These are phyloP conservation scores for Thamnophis elegans DNA, from an alignment of 2,797 vertebrate species.

Conservation along the genomic window DNA sequence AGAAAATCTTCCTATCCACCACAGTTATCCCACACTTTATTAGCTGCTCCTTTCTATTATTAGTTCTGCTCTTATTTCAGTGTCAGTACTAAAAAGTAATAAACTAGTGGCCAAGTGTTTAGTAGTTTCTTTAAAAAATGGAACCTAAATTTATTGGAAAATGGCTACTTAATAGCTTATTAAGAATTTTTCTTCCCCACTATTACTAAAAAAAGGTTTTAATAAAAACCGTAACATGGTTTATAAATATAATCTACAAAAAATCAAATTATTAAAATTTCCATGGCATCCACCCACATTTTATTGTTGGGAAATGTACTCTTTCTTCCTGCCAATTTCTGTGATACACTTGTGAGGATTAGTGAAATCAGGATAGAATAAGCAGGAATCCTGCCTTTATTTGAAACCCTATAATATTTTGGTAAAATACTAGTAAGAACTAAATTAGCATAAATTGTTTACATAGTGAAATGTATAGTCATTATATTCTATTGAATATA, in stretches of 20 bases:
- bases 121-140: constrained; percentile 9
- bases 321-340: not conserved
- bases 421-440: not conserved
- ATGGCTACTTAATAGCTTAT: not conserved
- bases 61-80: not conserved
- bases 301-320: not conserved
- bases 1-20: constrained; percentile 3
- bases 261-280: not conserved
- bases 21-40: not conserved
- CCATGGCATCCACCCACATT: not conserved
- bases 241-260: not conserved
- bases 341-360: not conserved
- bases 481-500: not conserved
- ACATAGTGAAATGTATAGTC: not conserved
- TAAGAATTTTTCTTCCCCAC: not conserved
- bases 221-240: not conserved
- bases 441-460: not conserved
- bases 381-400: not conserved
- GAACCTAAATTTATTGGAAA: not conserved
- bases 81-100: not conserved
- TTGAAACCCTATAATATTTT: not conserved
- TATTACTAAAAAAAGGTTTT: not conserved
- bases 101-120: constrained; percentile 4
- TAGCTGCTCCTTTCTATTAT: not conserved
- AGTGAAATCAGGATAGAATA: not conserved